A percentile compares a stretch with the other conserved stretches of the same genome.
phyloP scores from a whole-genome alignment of 37 sponge, comb jelly and placozoan genomes.

The Cladorhizidae sp. region DNA sequence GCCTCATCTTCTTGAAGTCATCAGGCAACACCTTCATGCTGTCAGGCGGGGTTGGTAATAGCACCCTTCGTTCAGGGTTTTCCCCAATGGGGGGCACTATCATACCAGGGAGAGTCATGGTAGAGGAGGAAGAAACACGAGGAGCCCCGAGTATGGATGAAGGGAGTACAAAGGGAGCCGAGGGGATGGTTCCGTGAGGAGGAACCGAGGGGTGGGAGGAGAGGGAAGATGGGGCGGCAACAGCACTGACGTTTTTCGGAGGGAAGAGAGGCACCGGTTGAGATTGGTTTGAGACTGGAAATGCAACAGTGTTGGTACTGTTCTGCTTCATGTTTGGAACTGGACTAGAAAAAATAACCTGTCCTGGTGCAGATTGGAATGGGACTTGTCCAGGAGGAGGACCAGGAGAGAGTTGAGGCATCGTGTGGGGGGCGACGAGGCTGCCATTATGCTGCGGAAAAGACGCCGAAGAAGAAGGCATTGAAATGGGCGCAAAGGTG shows the following conservation, averaged over 20 bases:
- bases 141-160: neutral
- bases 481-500: no score
- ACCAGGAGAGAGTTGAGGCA: no score
- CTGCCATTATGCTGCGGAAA: no score
- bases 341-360: no score
- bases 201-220: neutral
- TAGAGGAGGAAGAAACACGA: neutral
- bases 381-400: no score
- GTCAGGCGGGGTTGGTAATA: slow-evolving; percentile 53
- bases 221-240: neutral
- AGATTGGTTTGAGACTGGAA: no score
- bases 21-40: slow-evolving; percentile 13
- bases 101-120: neutral
- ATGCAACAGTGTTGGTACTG: no score
- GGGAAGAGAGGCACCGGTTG: no score
- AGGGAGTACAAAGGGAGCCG: neutral
- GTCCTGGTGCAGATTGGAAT: no score
- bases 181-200: neutral
- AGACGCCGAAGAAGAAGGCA: no score
- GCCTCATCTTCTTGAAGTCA: slow-evolving; percentile 19
- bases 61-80: slow-evolving; percentile 9
- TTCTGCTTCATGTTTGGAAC: no score
- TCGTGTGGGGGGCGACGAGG: no score
- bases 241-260: neutral
- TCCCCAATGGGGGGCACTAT: neutral